These are phyloP conservation scores for Chrysemys picta DNA, from an alignment of 2,113 vertebrate genomes.

Conservation along the genomic window DNA sequence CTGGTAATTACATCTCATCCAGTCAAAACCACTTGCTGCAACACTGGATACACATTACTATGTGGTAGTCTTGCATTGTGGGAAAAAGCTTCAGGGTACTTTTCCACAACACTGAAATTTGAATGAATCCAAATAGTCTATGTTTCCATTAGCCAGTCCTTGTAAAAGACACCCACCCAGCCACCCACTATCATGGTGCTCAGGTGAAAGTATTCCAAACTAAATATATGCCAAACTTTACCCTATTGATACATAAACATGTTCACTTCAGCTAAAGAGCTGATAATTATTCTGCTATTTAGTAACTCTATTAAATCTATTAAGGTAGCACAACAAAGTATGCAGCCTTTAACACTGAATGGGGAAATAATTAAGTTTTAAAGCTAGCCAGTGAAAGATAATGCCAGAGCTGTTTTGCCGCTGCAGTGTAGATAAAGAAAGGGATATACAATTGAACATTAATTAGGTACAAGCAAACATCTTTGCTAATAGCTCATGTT, in stretches of 20 bases:
- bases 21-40: background rate
- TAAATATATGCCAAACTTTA: background rate
- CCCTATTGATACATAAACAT: slow-evolving; percentile 26
- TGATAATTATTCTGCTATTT: slow-evolving; percentile 59
- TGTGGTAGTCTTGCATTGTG: background rate
- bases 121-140: slow-evolving; percentile 18
- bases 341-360: slow-evolving; percentile 71
- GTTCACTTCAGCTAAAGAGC: slow-evolving; percentile 65
- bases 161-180: slow-evolving; percentile 18
- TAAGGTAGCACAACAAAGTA: slow-evolving; percentile 63
- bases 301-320: slow-evolving; percentile 74
- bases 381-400: slow-evolving; percentile 82
- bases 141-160: slow-evolving; percentile 20
- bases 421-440: slow-evolving; percentile 80
- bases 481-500: slow-evolving; percentile 84
- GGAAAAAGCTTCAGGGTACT: slow-evolving; percentile 25
- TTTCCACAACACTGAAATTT: background rate
- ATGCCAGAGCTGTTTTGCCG: slow-evolving; percentile 75
- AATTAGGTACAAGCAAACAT: slow-evolving; percentile 89
- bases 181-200: slow-evolving; percentile 22
- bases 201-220: slow-evolving; percentile 8
- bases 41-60: background rate
- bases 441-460: slow-evolving; percentile 79
- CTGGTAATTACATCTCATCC: background rate
- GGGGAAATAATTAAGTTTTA: slow-evolving; percentile 84